Evolutionary conservation across 2,797 vertebrate species (phyloP), one percentile per base, ranked within the genome.

Genomic region (Carduelis carduelis): DNA sequence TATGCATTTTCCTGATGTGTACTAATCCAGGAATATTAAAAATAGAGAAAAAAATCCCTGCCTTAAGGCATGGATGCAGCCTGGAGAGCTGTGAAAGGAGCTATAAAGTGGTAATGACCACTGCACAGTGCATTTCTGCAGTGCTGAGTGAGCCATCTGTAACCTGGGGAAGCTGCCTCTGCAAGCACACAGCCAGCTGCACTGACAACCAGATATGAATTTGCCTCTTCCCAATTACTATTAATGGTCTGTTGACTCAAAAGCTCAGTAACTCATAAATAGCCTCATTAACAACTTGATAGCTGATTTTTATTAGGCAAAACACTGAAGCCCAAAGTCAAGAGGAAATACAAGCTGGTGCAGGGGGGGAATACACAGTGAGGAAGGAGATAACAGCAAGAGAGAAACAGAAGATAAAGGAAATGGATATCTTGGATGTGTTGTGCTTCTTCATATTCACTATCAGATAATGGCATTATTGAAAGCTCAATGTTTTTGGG

Each of bases 181-280:
- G 85, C 69, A 47, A 64, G 69, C 55, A 46, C 57, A 79, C 32
- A 71, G 66, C 16, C 80, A 90, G 87, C 89, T 76, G 44, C 30
- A 84, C 68, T 71, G 89, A 80, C 68, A 60, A 30, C 5, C 8
- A 89, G 60, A 85, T 63, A 85, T 26, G 71, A 68, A 66, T 89
- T 92, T 82, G 75, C 41, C 93, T 94, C 35, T 82, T 76, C 53
- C 47, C 82, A 63, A 94, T 85, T 89, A 87, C 95, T 84, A 87
- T 87, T 92, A 96, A 93, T 91, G 87, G 91, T 69, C 89, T 95
- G 82, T 91, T 96, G 94, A 94, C 87, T 95, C 91, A 85, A 89
- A 81, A 91, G 84, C 93, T 92, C 89, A 85, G 64, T 91, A 85
- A 92, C 87, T 92, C 91, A 87, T 95, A 95, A 96, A 95, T 93